phyloP scores from a whole-genome alignment of 2,113 vertebrate genomes.

The Nicator chloris region DNA sequence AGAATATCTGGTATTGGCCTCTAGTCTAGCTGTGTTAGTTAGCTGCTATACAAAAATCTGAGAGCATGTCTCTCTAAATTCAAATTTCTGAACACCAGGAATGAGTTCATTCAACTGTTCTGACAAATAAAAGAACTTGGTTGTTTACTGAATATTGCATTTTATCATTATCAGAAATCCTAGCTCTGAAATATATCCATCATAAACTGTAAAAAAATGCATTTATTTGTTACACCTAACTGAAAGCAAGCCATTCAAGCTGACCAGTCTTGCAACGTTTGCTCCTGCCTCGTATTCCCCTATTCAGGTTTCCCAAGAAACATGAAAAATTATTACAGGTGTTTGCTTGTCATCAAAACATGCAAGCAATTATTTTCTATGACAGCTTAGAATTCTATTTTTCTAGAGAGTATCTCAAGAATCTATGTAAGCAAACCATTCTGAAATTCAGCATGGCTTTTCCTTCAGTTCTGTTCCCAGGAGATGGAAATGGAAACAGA shows the following conservation, averaged over 20 bases:
- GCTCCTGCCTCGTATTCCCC: not conserved
- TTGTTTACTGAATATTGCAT: not conserved
- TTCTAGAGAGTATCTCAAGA: not conserved
- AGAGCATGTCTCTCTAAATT: not conserved
- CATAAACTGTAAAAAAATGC: not conserved
- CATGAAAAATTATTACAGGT: not conserved
- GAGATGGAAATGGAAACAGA: not conserved
- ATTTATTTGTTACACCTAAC: not conserved
- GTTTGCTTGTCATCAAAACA: not conserved
- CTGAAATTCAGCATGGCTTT: not conserved
- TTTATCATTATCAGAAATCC: not conserved
- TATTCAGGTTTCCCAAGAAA: not conserved
- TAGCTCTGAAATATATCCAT: not conserved
- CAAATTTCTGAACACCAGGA: not conserved
- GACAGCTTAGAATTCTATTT: not conserved
- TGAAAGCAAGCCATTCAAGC: not conserved
- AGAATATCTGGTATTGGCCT: not conserved
- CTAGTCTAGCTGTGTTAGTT: not conserved
- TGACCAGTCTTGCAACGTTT: not conserved
- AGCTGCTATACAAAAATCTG: not conserved
- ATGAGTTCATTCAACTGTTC: not conserved
- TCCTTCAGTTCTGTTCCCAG: not conserved
- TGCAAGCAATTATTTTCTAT: not conserved
- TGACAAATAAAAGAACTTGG: not conserved
- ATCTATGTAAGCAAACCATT: not conserved